phyloP scores from a whole-genome alignment of 2,113 vertebrate species.

The Sander lucioperca region DNA sequence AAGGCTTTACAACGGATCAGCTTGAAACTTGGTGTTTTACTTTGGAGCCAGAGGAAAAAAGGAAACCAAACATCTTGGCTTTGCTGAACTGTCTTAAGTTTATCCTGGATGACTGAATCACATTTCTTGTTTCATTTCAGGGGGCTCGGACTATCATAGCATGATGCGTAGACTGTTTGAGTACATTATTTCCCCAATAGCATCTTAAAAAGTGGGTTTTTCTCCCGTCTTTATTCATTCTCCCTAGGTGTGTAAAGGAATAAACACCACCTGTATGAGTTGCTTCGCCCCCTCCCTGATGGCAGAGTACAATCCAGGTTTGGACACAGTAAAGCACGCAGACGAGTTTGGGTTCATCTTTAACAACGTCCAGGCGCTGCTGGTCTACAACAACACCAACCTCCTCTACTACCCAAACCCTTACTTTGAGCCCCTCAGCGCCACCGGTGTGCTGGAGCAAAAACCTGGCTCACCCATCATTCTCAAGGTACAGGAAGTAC shows the following conservation, averaged over 20 bases:
- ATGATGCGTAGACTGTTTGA: constrained; percentile 17
- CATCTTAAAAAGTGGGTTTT: background rate
- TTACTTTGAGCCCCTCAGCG: constrained; percentile 93
- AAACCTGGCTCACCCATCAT: constrained; percentile 98
- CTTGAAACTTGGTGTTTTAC: constrained; percentile 25
- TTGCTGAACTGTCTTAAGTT: background rate
- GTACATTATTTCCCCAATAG: constrained; percentile 19
- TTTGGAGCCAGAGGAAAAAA: constrained; percentile 5
- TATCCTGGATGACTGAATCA: constrained; percentile 27
- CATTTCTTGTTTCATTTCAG: constrained; percentile 42
- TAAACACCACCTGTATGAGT: constrained; percentile 91
- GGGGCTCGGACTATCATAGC: constrained; percentile 7
- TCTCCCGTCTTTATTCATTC: background rate
- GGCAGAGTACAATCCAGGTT: constrained; percentile 87
- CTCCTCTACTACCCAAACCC: constrained; percentile 98
- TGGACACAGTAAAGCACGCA: constrained; percentile 91
- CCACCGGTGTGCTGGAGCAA: constrained; percentile 91
- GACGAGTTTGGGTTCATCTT: constrained; percentile 98
- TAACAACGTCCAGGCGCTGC: constrained; percentile 95
- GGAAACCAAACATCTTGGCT: background rate
- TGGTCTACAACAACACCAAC: constrained; percentile 97
- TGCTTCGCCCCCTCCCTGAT: constrained; percentile 92
- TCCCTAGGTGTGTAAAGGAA: constrained; percentile 90
- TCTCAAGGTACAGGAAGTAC: constrained; percentile 88
- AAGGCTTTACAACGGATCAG: constrained; percentile 1